Evolutionary conservation across 2,888 invertebrate genomes (phyloP).

Genomic region (Drosophila cyrtoloma): DNA sequence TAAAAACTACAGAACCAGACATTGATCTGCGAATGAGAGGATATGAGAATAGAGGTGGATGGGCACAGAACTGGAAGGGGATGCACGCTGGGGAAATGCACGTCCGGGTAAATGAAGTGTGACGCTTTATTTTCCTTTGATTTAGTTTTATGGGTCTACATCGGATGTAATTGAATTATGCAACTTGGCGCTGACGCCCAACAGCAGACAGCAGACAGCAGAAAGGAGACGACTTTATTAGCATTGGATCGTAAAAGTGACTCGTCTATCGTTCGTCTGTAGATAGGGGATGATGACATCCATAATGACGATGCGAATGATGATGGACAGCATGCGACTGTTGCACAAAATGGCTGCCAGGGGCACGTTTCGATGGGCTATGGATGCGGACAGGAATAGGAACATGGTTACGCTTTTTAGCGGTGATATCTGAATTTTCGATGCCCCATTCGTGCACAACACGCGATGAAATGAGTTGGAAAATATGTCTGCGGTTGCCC

Average conservation of each 20-base stretch:
- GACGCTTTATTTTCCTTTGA: constrained; percentile 84
- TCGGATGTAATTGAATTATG: constrained; percentile 85
- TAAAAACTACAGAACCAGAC: constrained; percentile 34
- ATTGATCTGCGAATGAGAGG: constrained; percentile 29
- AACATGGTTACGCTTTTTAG: constrained; percentile 71
- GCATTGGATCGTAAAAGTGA: constrained; percentile 81
- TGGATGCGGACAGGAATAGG: constrained; percentile 19
- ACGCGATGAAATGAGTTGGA: constrained; percentile 81
- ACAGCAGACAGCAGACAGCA: constrained; percentile 40
- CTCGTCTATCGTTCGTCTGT: constrained; percentile 17
- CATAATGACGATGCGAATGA: constrained; percentile 35
- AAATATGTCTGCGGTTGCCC: constrained; percentile 76
- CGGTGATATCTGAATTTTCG: constrained; percentile 76
- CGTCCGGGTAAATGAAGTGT: constrained; percentile 83
- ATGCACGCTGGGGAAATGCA: constrained; percentile 74
- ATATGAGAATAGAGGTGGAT: constrained; percentile 6
- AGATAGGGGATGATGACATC: constrained; percentile 47
- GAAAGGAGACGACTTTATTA: constrained; percentile 81
- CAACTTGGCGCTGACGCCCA: constrained; percentile 80
- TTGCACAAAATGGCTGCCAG: constrained; percentile 50
- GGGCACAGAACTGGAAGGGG: constrained; percentile 14
- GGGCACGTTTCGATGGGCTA: constrained; percentile 1
- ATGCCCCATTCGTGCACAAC: constrained; percentile 48
- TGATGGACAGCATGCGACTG: constrained; percentile 44
- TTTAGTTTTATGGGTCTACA: constrained; percentile 84